Percentiles rank a stretch among this genome's conserved stretches.
Conservation (phyloP, 37 sponge, comb jelly and placozoan species). For the Ephydatia muelleri region DNA sequence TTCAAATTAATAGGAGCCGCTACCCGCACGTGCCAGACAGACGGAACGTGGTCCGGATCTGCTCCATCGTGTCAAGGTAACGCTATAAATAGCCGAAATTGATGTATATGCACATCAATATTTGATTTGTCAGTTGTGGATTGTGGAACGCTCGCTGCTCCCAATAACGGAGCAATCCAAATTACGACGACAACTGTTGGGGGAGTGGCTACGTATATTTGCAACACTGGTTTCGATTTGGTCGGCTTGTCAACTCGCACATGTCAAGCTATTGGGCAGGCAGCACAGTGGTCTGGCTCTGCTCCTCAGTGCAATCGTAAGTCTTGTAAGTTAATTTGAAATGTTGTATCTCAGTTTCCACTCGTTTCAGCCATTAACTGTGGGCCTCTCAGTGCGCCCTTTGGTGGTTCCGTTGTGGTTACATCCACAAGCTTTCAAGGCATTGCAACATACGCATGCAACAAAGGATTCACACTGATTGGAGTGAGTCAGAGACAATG, state of each 20-base stretch:
- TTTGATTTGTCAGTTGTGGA: constrained; percentile 31
- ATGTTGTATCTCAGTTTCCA: background rate
- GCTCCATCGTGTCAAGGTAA: background rate
- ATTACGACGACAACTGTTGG: constrained; percentile 15
- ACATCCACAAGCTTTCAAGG: constrained; percentile 1
- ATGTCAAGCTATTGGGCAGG: constrained; percentile 32
- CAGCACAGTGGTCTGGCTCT: constrained; percentile 20
- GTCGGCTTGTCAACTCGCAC: constrained; percentile 29
- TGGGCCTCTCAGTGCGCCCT: constrained; percentile 16
- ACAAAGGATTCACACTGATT: constrained; percentile 19
- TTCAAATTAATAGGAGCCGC: constrained; percentile 5
- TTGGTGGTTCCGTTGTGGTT: constrained; percentile 10
- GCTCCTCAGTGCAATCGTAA: constrained; percentile 45
- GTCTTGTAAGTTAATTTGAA: background rate
- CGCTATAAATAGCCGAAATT: no score
- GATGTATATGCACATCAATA: no score
- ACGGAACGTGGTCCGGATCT: constrained; percentile 16
- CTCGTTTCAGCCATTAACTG: constrained; percentile 31
- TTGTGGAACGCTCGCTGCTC: constrained; percentile 27
- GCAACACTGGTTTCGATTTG: constrained; percentile 39
- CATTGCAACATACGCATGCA: constrained; percentile 40
- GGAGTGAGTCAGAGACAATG: constrained; percentile 40
- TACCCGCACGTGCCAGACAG: constrained; percentile 3
- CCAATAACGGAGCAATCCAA: constrained; percentile 35
- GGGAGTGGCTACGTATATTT: constrained; percentile 46